These are phyloP conservation scores for Nomada ruficornis DNA, from an alignment of 2,888 invertebrate genomes.

Conservation along the genomic window DNA sequence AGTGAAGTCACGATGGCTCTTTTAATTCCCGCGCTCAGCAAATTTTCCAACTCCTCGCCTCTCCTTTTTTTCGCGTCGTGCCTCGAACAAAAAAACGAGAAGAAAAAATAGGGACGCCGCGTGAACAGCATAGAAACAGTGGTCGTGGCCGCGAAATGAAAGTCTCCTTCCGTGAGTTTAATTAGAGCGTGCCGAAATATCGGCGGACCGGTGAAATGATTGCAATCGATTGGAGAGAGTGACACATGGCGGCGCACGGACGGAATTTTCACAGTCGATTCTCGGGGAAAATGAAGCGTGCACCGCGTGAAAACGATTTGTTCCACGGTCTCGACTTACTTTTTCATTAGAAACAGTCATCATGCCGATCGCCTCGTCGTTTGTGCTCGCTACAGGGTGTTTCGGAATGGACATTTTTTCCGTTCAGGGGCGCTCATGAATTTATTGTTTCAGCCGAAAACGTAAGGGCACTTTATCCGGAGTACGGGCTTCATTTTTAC, in stretches of 20 bases:
- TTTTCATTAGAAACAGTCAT: slow-evolving; percentile 17
- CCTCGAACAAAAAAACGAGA: not conserved
- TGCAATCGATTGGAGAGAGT: slow-evolving; percentile 45
- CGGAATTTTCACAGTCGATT: slow-evolving; percentile 32
- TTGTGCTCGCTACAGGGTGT: not conserved
- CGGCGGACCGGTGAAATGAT: slow-evolving; percentile 37
- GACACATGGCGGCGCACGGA: slow-evolving; percentile 28
- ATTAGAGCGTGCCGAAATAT: slow-evolving; percentile 53
- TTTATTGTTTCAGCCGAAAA: not conserved
- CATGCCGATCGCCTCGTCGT: not conserved
- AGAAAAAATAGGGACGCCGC: not conserved
- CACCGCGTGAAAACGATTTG: slow-evolving; percentile 42
- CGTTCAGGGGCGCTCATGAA: not conserved
- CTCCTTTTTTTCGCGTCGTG: not conserved
- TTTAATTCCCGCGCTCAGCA: slow-evolving; percentile 44
- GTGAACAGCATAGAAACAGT: slow-evolving; percentile 16
- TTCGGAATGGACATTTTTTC: not conserved
- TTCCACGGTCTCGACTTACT: slow-evolving; percentile 12
- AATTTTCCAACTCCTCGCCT: slow-evolving; percentile 25
- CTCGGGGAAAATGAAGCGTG: slow-evolving; percentile 36
- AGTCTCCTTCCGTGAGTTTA: slow-evolving; percentile 55
- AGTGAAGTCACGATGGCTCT: slow-evolving; percentile 39
- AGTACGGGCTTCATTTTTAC: not conserved
- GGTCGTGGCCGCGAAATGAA: slow-evolving; percentile 42
- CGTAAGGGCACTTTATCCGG: too few relatives aligned